Percentiles rank a stretch among this genome's conserved stretches.
Evolutionary conservation across 2,888 invertebrate genomes (phyloP).

Genomic region (Poecilobothrus nobilitatus): DNA sequence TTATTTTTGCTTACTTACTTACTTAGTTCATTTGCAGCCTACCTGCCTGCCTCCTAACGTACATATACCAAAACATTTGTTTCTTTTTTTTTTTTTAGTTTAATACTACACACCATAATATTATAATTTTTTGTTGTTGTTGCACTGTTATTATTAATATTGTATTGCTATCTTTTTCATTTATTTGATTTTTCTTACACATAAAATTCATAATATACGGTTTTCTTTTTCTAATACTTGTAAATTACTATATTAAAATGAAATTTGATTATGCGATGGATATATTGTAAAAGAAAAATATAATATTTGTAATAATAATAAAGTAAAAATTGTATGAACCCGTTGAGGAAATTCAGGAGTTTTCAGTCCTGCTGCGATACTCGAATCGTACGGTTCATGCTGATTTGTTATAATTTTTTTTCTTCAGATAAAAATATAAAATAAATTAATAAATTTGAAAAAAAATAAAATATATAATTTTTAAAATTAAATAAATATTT

Average conservation of each 20-base stretch:
- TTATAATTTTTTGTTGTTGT: too few relatives aligned
- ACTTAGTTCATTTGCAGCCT: too few relatives aligned
- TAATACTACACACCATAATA: too few relatives aligned
- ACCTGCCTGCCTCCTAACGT: too few relatives aligned
- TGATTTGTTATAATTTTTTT: slow-evolving; percentile 23
- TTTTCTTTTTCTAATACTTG: too few relatives aligned
- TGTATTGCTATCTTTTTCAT: too few relatives aligned
- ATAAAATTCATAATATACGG: too few relatives aligned
- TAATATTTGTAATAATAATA: background rate
- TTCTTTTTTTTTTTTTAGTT: too few relatives aligned
- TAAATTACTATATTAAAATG: background rate
- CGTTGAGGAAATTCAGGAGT: slow-evolving; percentile 34
- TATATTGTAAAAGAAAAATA: background rate
- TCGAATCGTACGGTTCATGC: slow-evolving; percentile 40
- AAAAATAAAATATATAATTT: background rate
- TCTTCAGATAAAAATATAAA: slow-evolving; percentile 13
- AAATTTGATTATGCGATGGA: too few relatives aligned
- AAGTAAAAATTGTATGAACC: slow-evolving; percentile 11
- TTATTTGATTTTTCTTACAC: too few relatives aligned
- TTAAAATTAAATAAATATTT: background rate
- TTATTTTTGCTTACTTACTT: background rate
- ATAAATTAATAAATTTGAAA: background rate
- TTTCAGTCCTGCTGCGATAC: slow-evolving; percentile 45
- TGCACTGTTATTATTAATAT: too few relatives aligned
- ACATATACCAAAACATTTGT: too few relatives aligned